These are phyloP conservation scores for Priocnemis perturbator DNA, from an alignment of 2,888 invertebrate genomes.

Conservation along the genomic window DNA sequence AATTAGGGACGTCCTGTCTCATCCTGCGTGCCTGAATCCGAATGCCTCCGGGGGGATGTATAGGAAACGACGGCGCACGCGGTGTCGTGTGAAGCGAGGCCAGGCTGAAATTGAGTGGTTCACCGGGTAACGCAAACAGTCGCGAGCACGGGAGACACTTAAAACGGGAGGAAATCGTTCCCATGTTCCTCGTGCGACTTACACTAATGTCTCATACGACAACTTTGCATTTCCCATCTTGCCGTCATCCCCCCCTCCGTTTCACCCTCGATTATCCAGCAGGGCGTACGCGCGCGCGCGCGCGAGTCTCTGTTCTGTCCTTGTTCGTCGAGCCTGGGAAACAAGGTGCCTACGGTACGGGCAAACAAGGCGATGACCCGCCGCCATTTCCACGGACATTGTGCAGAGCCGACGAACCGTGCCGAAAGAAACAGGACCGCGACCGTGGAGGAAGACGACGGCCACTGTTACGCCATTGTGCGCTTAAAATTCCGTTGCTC, in stretches of 20 bases:
- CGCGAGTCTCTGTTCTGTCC: slow-evolving; percentile 1
- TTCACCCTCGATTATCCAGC: not conserved
- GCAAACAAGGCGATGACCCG: slow-evolving; percentile 29
- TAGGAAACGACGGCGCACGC: too few species aligned
- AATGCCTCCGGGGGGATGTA: too few species aligned
- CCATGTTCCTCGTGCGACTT: not conserved
- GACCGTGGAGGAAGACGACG: not conserved
- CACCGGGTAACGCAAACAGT: not conserved
- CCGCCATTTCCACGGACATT: slow-evolving; percentile 41
- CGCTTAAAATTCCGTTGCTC: too few species aligned
- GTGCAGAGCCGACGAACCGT: slow-evolving; percentile 38
- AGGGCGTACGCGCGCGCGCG: slow-evolving; percentile 16
- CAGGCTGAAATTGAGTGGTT: not conserved
- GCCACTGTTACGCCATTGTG: slow-evolving; percentile 8
- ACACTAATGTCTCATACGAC: not conserved
- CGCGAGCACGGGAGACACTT: not conserved
- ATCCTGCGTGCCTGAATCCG: too few species aligned
- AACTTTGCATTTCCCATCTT: not conserved
- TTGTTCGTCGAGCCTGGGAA: slow-evolving; percentile 36
- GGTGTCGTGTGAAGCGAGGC: too few species aligned
- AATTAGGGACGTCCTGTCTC: too few species aligned
- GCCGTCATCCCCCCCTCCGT: not conserved
- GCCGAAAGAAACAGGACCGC: slow-evolving; percentile 3
- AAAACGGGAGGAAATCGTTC: not conserved
- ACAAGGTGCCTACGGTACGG: slow-evolving; percentile 26